Evolutionary conservation across 2,888 invertebrate genomes (phyloP).

Genomic region (Eulithis testata): DNA sequence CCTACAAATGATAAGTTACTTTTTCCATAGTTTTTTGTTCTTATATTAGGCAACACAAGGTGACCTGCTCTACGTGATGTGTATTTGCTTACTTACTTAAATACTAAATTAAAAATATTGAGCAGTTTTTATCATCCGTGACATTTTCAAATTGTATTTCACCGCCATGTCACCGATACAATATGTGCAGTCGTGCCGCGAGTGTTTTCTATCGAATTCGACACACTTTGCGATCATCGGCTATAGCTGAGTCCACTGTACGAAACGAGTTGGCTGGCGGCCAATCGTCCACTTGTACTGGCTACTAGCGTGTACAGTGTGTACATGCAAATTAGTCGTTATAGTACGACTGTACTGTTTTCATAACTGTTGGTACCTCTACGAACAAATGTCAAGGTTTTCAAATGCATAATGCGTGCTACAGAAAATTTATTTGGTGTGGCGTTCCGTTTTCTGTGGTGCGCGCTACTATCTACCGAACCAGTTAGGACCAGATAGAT

Average conservation of each 20-base stretch:
- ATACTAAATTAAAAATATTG: background rate
- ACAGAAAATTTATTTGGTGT: too few species aligned
- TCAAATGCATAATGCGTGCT: background rate
- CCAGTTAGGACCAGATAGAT: too few species aligned
- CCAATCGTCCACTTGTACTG: constrained; percentile 36
- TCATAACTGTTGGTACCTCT: constrained; percentile 16
- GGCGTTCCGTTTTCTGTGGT: too few species aligned
- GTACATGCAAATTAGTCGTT: constrained; percentile 39
- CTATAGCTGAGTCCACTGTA: constrained; percentile 37
- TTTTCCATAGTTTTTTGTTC: too few species aligned
- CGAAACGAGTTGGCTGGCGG: constrained; percentile 38
- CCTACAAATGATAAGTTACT: too few species aligned
- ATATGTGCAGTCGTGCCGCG: constrained; percentile 28
- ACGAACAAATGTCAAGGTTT: constrained; percentile 18
- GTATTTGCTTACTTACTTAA: too few species aligned
- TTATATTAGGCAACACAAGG: too few species aligned
- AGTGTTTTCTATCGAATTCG: constrained; percentile 35
- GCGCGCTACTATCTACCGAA: background rate
- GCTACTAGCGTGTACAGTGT: constrained; percentile 27
- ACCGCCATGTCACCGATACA: constrained; percentile 25
- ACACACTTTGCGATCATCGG: constrained; percentile 35
- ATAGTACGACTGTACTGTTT: constrained; percentile 19
- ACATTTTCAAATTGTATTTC: constrained; percentile 25
- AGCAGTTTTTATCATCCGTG: constrained; percentile 11
- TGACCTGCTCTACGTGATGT: too few species aligned